phyloP scores from a whole-genome alignment of 2,888 invertebrate species.

The Mallateleia sp. region DNA sequence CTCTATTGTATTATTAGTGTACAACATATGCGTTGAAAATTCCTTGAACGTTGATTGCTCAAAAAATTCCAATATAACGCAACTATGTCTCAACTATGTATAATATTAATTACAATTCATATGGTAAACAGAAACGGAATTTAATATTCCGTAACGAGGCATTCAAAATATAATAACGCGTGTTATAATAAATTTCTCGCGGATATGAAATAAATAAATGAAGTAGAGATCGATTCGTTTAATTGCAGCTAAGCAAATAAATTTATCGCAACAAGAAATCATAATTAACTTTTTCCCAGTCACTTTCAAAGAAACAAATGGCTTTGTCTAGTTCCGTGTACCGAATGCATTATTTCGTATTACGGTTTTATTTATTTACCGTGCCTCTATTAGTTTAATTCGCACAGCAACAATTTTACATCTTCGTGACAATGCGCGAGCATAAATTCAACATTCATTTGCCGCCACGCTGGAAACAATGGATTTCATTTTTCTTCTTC shows the following conservation, averaged over 20 bases:
- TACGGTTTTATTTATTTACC: constrained; percentile 1
- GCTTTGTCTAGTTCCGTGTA: not conserved
- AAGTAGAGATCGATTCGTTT: not conserved
- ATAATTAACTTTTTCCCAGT: not conserved
- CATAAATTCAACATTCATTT: constrained; percentile 38
- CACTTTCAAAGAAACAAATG: not conserved
- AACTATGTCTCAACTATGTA: no score
- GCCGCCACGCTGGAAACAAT: constrained; percentile 29
- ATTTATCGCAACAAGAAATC: constrained; percentile 6
- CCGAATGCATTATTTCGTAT: not conserved
- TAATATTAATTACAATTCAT: constrained; percentile 18
- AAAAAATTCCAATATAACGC: no score
- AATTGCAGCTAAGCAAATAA: not conserved
- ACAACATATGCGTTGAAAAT: no score
- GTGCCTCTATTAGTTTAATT: constrained; percentile 25
- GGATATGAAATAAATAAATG: not conserved
- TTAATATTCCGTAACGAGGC: constrained; percentile 9
- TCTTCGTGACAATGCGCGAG: not conserved
- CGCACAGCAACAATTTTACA: constrained; percentile 25
- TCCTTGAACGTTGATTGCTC: no score
- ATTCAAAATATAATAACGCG: constrained; percentile 9
- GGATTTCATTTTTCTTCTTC: not conserved
- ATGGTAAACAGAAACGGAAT: constrained; percentile 19
- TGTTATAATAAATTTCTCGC: not conserved
- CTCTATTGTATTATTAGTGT: no score